These are phyloP conservation scores for Euura saliciscinereae DNA, from an alignment of 1,140 invertebrate genomes.

Conservation along the genomic window DNA sequence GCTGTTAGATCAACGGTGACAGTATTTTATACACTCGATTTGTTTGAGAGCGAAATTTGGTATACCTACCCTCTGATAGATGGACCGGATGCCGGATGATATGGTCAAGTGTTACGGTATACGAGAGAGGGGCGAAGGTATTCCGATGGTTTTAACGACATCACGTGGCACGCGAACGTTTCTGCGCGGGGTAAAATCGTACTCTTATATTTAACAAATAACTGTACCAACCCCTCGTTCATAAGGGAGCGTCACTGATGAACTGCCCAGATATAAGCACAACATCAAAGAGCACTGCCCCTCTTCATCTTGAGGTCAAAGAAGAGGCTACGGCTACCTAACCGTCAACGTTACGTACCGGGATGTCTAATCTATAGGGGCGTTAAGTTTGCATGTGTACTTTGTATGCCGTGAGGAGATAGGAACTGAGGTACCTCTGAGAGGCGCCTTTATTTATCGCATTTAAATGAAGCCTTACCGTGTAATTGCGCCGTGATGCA, in stretches of 20 bases:
- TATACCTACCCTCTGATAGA: background rate
- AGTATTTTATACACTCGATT: background rate
- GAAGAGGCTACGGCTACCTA: background rate
- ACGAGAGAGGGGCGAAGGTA: background rate
- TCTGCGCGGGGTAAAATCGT: slow-evolving; percentile 39
- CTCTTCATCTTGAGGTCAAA: background rate
- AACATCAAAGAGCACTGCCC: slow-evolving; percentile 52
- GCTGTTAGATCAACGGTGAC: slow-evolving; percentile 20
- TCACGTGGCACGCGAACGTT: background rate
- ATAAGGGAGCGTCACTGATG: slow-evolving; percentile 45
- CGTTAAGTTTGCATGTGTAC: background rate
- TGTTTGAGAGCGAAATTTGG: too few relatives aligned
- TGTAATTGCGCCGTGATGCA: slow-evolving; percentile 60
- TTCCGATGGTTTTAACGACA: background rate
- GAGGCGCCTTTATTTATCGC: slow-evolving; percentile 55
- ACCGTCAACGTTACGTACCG: background rate
- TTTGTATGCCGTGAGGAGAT: background rate
- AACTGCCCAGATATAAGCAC: slow-evolving; percentile 45
- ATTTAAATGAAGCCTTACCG: slow-evolving; percentile 59
- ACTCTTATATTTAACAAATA: slow-evolving; percentile 52
- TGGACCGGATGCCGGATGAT: background rate
- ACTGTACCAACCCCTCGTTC: slow-evolving; percentile 43
- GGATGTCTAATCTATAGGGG: background rate
- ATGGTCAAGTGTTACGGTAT: background rate
- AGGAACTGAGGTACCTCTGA: slow-evolving; percentile 43